Evolutionary conservation across 2,888 invertebrate genomes (phyloP).

Genomic region (Spodoptera littoralis): DNA sequence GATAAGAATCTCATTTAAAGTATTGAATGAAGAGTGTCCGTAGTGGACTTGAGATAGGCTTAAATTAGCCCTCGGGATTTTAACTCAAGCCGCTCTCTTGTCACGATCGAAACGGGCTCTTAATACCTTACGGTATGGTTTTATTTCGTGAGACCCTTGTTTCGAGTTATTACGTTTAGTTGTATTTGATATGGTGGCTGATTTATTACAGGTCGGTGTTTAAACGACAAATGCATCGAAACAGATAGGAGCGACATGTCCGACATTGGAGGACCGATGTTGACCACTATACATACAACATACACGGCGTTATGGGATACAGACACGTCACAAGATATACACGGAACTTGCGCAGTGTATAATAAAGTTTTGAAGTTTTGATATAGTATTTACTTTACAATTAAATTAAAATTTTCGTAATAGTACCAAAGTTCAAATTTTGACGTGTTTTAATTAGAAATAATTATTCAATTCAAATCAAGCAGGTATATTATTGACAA

Average conservation of each 20-base stretch:
- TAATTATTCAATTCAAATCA: too few relatives aligned
- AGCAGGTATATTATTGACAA: too few relatives aligned
- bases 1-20: conserved; percentile 89
- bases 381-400: too few relatives aligned
- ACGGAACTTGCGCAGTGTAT: too few relatives aligned
- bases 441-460: too few relatives aligned
- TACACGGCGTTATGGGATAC: conserved; percentile 67
- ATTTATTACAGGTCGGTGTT: conserved; percentile 89
- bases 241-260: conserved; percentile 89
- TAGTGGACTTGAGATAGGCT: conserved; percentile 88
- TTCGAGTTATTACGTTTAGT: conserved; percentile 58
- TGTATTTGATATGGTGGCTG: conserved; percentile 69
- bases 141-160: conserved; percentile 20
- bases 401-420: too few relatives aligned
- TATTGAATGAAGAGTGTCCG: conserved; percentile 89
- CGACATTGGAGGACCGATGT: conserved; percentile 87
- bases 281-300: conserved; percentile 77
- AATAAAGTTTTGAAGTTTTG: too few relatives aligned
- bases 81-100: conserved; percentile 43
- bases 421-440: too few relatives aligned
- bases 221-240: conserved; percentile 89
- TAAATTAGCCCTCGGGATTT: conserved; percentile 73
- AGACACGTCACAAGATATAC: conserved; percentile 69
- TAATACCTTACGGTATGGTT: conserved; percentile 35
- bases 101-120: conserved; percentile 44